Conservation (phyloP, 2,888 invertebrate genomes). For the Dorcus parallelipipedus region DNA sequence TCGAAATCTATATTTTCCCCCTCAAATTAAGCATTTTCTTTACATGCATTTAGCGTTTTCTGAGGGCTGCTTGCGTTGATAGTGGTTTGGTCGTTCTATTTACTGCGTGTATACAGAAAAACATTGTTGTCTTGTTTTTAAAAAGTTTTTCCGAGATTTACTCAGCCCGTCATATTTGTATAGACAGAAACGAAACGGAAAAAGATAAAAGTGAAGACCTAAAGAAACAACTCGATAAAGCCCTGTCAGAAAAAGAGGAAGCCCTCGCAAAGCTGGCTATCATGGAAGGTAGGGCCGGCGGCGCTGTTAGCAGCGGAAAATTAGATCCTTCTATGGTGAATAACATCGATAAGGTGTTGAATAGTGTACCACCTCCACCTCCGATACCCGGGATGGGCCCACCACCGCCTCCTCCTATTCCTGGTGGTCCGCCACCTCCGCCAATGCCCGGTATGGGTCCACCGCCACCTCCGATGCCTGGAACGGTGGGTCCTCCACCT, state of each 20-base stretch:
- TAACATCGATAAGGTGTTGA: slow-evolving; percentile 28
- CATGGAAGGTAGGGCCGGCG: slow-evolving; percentile 67
- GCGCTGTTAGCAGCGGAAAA: slow-evolving; percentile 31
- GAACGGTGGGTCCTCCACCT: slow-evolving; percentile 36
- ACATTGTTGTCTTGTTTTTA: too few relatives aligned
- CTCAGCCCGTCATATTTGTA: background rate
- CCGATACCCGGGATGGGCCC: slow-evolving; percentile 51
- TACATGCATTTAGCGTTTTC: too few relatives aligned
- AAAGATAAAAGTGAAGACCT: slow-evolving; percentile 54
- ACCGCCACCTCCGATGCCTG: slow-evolving; percentile 60
- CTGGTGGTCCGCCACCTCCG: slow-evolving; percentile 43
- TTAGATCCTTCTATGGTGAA: slow-evolving; percentile 35
- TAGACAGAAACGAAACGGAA: slow-evolving; percentile 20
- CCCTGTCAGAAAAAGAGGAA: slow-evolving; percentile 88
- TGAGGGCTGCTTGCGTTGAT: too few relatives aligned
- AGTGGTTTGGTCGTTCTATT: too few relatives aligned
- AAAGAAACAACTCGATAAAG: slow-evolving; percentile 82
- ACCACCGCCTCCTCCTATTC: slow-evolving; percentile 42
- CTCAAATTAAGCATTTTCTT: too few relatives aligned
- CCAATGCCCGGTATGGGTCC: slow-evolving; percentile 50
- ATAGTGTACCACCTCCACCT: slow-evolving; percentile 35
- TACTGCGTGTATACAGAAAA: too few relatives aligned
- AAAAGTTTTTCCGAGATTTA: too few relatives aligned
- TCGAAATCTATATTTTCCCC: too few relatives aligned
- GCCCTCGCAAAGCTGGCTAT: slow-evolving; percentile 87